phyloP scores from a whole-genome alignment of 2,797 vertebrate genomes.

The Xenentodon cancila region DNA sequence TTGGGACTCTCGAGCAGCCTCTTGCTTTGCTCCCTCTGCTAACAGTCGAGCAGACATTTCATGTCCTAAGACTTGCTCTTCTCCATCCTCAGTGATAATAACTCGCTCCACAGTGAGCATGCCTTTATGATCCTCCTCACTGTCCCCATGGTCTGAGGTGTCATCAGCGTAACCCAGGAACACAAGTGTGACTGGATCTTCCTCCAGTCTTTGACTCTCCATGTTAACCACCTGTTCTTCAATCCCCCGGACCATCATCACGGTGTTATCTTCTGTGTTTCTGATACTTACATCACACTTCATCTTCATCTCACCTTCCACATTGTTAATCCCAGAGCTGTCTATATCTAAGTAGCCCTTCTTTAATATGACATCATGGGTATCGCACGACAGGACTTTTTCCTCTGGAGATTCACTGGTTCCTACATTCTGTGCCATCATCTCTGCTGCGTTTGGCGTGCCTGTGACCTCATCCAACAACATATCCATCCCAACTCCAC shows the following conservation, averaged over 20 bases:
- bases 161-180: conserved; percentile 77
- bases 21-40: conserved; percentile 8
- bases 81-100: conserved; percentile 73
- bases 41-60: conserved; percentile 4
- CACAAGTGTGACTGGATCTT: conserved; percentile 70
- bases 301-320: background rate
- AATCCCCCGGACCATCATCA: conserved; percentile 17
- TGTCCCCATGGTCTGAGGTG: conserved; percentile 8
- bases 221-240: conserved; percentile 10
- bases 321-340: background rate
- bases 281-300: conserved; percentile 2
- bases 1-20: conserved; percentile 11
- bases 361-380: background rate
- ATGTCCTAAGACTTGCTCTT: conserved; percentile 51
- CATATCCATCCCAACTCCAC: conserved; percentile 66
- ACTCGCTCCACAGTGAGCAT: conserved; percentile 74
- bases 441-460: conserved; percentile 14
- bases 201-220: conserved; percentile 43
- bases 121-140: conserved; percentile 37
- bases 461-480: conserved; percentile 62
- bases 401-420: background rate
- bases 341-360: conserved; percentile 1
- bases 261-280: conserved; percentile 20
- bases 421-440: conserved; percentile 7
- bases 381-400: conserved; percentile 4